A percentile compares a stretch with the other conserved stretches of the same genome.
phyloP scores from a whole-genome alignment of 2,888 invertebrate species.

The Hipparchia sbordonii region DNA sequence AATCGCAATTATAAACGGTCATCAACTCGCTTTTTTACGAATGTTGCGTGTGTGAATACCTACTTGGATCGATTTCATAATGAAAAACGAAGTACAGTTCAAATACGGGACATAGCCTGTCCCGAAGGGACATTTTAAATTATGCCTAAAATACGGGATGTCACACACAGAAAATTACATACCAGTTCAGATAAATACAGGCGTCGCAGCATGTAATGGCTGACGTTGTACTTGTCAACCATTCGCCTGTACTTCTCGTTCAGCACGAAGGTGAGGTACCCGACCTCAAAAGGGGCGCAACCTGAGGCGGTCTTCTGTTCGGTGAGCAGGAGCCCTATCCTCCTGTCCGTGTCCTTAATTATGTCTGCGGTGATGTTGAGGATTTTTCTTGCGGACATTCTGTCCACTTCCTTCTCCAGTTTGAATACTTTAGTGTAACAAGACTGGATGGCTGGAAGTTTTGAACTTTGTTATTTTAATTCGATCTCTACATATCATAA shows the following conservation, averaged over 20 bases:
- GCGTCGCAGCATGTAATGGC: not conserved
- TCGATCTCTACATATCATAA: no score
- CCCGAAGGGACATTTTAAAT: no score
- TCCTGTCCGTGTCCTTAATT: slow-evolving; percentile 35
- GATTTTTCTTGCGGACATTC: slow-evolving; percentile 17
- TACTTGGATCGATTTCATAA: no score
- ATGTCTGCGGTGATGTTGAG: slow-evolving; percentile 36
- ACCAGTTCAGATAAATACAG: slow-evolving; percentile 39
- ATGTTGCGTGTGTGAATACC: no score
- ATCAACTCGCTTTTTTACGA: no score
- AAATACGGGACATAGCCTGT: no score
- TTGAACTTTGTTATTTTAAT: no score
- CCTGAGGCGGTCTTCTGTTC: slow-evolving; percentile 28
- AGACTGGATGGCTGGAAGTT: slow-evolving; percentile 17
- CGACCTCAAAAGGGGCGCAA: slow-evolving; percentile 38
- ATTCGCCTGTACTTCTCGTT: slow-evolving; percentile 55
- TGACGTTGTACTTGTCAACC: slow-evolving; percentile 51
- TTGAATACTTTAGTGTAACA: not conserved
- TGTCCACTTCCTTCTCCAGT: slow-evolving; percentile 5
- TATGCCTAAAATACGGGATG: no score
- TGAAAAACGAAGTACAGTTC: no score
- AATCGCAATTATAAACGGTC: no score
- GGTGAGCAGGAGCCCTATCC: slow-evolving; percentile 14
- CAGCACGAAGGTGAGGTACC: slow-evolving; percentile 40
- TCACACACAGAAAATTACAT: not conserved